Conservation (phyloP, 2,113 vertebrate genomes). For the Sterna hirundo region DNA sequence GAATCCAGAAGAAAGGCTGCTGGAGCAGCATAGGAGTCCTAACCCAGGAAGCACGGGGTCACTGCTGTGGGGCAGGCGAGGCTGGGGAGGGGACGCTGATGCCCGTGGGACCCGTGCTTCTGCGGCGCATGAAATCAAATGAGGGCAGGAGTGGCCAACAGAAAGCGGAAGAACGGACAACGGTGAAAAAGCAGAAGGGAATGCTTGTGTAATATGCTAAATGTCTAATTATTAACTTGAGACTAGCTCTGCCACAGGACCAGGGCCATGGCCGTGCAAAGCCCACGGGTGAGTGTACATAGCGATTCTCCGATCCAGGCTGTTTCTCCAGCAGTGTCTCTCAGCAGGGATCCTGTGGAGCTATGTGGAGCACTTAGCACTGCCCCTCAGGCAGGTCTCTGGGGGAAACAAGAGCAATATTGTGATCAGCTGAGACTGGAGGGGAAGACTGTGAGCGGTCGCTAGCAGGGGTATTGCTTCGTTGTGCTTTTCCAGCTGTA, state of each 20-base stretch:
- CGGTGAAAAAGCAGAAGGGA: not conserved
- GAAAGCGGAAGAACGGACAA: not conserved
- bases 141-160: not conserved
- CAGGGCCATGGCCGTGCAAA: not conserved
- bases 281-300: fast-evolving
- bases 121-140: not conserved
- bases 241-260: not conserved
- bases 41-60: not conserved
- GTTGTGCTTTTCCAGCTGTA: not conserved
- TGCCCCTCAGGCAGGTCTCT: not conserved
- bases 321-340: not conserved
- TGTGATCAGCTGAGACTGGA: not conserved
- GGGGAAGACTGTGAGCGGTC: not conserved
- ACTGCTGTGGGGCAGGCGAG: not conserved
- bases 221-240: not conserved
- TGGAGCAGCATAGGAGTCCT: fast-evolving
- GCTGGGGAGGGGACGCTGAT: not conserved
- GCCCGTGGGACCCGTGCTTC: not conserved
- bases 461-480: not conserved
- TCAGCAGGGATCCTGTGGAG: not conserved
- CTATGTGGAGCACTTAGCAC: not conserved
- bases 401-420: not conserved
- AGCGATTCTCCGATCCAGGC: not conserved
- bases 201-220: not conserved
- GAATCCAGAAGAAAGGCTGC: not conserved